phyloP scores from a whole-genome alignment of 2,113 vertebrate species.

The Albula glossodonta region DNA sequence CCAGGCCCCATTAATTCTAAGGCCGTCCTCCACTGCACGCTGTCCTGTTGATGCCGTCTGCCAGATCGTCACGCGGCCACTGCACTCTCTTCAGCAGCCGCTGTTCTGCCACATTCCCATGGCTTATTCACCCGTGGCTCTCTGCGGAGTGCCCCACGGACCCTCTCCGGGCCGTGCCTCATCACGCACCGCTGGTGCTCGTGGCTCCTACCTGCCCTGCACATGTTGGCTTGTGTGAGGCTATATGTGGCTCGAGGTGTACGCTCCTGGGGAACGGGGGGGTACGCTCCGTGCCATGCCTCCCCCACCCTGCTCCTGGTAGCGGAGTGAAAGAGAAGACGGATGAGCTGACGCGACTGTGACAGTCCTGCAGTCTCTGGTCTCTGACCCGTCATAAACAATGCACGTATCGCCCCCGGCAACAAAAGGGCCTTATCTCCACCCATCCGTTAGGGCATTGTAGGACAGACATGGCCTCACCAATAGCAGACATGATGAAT shows the following conservation, averaged over 20 bases:
- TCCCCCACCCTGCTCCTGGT: too few relatives aligned
- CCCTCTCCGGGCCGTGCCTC: background rate
- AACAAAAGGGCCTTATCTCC: slow-evolving; percentile 13
- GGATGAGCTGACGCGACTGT: background rate
- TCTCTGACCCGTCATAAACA: background rate
- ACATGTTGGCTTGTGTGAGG: background rate
- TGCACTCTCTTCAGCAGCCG: background rate
- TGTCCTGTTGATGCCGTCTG: background rate
- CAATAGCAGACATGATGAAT: slow-evolving; percentile 25
- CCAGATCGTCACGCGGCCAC: too few relatives aligned
- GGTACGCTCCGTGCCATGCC: background rate
- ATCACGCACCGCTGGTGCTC: background rate
- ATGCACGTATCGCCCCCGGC: background rate
- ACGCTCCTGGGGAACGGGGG: background rate
- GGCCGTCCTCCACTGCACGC: background rate
- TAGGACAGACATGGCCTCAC: background rate
- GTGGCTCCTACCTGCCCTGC: too few relatives aligned
- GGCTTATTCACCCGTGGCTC: background rate
- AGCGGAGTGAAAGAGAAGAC: background rate
- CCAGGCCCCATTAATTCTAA: background rate
- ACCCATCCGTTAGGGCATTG: slow-evolving; percentile 10
- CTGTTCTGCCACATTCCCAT: background rate
- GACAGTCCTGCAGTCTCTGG: background rate
- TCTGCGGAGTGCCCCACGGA: background rate
- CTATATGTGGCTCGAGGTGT: background rate